phyloP scores from a whole-genome alignment of 2,888 invertebrate genomes.

The Tanytarsus gracilentus region DNA sequence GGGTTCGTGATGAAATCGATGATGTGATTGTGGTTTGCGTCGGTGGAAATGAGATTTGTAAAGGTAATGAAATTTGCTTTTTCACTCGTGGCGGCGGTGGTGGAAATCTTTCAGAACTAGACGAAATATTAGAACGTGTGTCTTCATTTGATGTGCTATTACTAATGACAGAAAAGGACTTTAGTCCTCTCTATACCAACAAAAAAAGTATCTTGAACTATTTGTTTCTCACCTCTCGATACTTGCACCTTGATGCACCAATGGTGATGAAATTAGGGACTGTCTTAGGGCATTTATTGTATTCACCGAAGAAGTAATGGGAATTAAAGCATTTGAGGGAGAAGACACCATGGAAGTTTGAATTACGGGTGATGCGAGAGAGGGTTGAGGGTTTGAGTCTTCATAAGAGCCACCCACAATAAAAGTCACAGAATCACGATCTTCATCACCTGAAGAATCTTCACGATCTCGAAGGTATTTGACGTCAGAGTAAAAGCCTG shows the following conservation, averaged over 20 bases:
- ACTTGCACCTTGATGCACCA: constrained; percentile 18
- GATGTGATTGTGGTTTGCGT: background rate
- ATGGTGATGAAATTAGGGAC: background rate
- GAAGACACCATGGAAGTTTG: background rate
- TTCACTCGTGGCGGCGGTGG: constrained; percentile 37
- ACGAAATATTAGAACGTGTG: constrained; percentile 25
- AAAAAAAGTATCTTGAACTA: background rate
- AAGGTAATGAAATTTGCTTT: constrained; percentile 33
- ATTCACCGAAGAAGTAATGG: constrained; percentile 2
- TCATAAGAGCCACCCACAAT: constrained; percentile 30
- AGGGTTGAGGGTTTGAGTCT: background rate
- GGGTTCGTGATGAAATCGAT: constrained; percentile 35
- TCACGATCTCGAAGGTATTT: constrained; percentile 33
- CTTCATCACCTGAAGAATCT: constrained; percentile 40
- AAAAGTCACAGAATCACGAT: constrained; percentile 34
- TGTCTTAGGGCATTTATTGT: constrained; percentile 5
- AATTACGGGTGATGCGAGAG: background rate
- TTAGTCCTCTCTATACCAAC: background rate
- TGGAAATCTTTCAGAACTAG: constrained; percentile 29
- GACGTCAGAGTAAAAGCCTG: constrained; percentile 21
- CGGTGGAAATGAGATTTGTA: background rate
- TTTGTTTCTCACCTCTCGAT: constrained; percentile 12
- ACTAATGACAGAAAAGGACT: background rate
- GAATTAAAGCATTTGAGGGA: constrained; percentile 5
- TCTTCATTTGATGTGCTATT: constrained; percentile 26